These are phyloP conservation scores for Neuroterus valhalla DNA, from an alignment of 1,140 invertebrate genomes.

Conservation along the genomic window DNA sequence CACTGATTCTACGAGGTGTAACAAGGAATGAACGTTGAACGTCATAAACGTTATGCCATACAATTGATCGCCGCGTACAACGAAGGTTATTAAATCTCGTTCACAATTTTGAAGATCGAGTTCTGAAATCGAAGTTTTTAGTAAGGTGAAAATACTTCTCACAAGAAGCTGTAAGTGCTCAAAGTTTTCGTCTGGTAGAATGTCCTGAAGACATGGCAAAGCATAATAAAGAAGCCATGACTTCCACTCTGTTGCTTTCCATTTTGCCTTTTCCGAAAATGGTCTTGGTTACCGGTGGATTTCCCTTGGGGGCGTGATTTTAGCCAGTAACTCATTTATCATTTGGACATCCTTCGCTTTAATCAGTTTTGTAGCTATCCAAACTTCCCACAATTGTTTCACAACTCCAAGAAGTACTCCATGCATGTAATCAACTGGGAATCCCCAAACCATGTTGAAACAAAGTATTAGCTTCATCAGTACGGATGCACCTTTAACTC, in stretches of 20 bases:
- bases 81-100: constrained; percentile 28
- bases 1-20: constrained; percentile 6
- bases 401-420: constrained; percentile 32
- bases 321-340: constrained; percentile 16
- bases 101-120: constrained; percentile 13
- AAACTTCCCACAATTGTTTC: constrained; percentile 32
- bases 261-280: not conserved
- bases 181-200: not conserved
- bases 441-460: constrained; percentile 33
- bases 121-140: constrained; percentile 26
- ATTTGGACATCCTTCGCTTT: not conserved
- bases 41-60: constrained; percentile 36
- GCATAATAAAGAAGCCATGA: constrained; percentile 36
- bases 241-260: constrained; percentile 37
- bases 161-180: constrained; percentile 10
- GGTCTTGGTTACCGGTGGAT: constrained; percentile 13
- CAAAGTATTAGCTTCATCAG: not conserved
- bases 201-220: constrained; percentile 26
- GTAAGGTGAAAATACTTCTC: not conserved
- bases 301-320: constrained; percentile 32
- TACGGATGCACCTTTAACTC: constrained; percentile 35
- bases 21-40: constrained; percentile 31
- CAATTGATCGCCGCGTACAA: constrained; percentile 15
- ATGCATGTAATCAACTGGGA: constrained; percentile 36
- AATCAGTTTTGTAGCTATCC: constrained; percentile 7